These are phyloP conservation scores for Cryptomyrus ogoouensis DNA, from an alignment of 2,113 vertebrate species.

Conservation along the genomic window DNA sequence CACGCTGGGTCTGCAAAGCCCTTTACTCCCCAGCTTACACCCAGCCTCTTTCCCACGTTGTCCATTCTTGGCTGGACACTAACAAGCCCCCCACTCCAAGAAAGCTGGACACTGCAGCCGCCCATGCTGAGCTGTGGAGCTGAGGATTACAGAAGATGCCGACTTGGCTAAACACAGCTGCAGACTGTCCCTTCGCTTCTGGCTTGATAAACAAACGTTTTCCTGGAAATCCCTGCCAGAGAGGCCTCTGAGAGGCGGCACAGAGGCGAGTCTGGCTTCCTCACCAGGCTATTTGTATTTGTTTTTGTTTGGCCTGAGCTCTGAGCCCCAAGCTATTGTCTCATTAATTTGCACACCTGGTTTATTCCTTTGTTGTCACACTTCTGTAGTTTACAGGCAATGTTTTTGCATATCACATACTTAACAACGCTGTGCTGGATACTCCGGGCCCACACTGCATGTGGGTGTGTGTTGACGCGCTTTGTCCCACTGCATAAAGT, in stretches of 20 bases:
- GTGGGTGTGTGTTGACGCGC: not conserved
- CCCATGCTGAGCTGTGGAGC: not conserved
- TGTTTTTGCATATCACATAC: not conserved
- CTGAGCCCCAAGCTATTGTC: not conserved
- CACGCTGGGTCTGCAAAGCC: not conserved
- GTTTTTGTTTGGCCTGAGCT: not conserved
- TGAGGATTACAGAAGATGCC: not conserved
- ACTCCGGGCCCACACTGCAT: not conserved
- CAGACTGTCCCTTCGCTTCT: not conserved
- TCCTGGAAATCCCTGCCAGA: not conserved
- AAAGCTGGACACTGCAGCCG: not conserved
- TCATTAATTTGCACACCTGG: conserved; percentile 1
- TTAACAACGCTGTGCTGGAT: not conserved
- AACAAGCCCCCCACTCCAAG: not conserved
- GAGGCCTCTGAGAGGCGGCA: not conserved
- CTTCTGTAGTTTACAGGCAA: not conserved
- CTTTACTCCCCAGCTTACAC: not conserved
- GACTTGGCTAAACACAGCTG: not conserved
- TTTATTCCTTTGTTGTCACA: not conserved
- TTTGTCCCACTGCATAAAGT: not conserved
- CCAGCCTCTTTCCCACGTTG: not conserved
- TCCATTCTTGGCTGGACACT: not conserved
- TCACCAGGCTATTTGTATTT: not conserved
- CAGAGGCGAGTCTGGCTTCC: not conserved
- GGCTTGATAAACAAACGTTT: not conserved